These are phyloP conservation scores for Trichonephila inaurata DNA, from an alignment of 1,140 invertebrate species.

Conservation along the genomic window DNA sequence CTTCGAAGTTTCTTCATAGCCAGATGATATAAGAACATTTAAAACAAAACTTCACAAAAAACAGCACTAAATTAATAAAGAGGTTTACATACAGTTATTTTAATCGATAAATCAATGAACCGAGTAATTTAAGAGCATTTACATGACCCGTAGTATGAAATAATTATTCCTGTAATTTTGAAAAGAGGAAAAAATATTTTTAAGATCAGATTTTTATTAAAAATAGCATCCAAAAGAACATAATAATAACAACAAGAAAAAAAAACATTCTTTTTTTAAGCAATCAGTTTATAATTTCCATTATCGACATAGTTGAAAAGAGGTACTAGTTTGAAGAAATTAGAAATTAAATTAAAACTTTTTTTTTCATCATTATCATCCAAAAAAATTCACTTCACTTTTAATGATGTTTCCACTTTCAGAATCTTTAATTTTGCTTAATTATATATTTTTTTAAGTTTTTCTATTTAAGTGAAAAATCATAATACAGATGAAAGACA, in stretches of 20 bases:
- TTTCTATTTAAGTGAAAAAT: neutral
- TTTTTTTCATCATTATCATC: neutral
- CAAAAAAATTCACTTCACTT: neutral
- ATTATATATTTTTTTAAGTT: neutral
- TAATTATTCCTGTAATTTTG: neutral
- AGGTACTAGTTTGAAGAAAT: neutral
- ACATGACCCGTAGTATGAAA: no score
- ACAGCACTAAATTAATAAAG: no score
- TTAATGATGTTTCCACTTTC: slow-evolving; percentile 7
- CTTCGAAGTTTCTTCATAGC: no score
- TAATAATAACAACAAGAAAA: neutral
- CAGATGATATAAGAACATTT: no score
- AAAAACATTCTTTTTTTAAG: neutral
- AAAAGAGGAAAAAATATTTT: neutral
- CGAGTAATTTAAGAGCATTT: no score
- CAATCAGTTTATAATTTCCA: slow-evolving; percentile 5
- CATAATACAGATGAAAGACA: neutral
- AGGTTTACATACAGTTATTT: no score
- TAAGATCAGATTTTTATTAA: neutral
- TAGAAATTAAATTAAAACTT: slow-evolving; percentile 12
- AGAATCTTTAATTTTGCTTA: slow-evolving; percentile 12
- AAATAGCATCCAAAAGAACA: neutral
- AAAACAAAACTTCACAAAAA: no score
- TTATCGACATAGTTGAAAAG: neutral
- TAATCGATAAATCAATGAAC: no score